phyloP scores from a whole-genome alignment of 2,797 vertebrate genomes.

The Gorsachius magnificus region DNA sequence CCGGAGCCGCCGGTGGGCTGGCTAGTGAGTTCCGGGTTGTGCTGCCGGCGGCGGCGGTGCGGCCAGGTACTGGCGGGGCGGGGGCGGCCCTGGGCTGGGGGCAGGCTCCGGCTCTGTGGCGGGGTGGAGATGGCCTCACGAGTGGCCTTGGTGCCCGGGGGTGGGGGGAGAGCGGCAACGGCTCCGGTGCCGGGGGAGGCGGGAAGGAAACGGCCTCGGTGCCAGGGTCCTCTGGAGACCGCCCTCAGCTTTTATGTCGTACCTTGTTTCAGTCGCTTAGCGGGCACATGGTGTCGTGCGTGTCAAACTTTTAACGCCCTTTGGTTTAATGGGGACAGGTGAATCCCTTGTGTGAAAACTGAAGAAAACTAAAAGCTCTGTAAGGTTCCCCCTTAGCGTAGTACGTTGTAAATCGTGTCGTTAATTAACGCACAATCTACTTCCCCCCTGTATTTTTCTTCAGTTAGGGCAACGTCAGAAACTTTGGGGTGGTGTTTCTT shows the following conservation, averaged over 20 bases:
- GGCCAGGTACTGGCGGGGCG: neutral
- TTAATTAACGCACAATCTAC: no score
- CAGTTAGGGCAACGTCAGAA: neutral
- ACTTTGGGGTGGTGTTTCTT: neutral
- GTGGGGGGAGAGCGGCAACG: no score
- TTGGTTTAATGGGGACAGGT: fast-evolving
- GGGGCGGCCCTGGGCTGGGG: neutral
- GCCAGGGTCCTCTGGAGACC: no score
- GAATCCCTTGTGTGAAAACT: neutral
- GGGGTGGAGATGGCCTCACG: no score
- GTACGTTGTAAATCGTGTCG: fast-evolving
- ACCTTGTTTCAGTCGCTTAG: fast-evolving
- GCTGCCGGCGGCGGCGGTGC: neutral
- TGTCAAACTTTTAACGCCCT: fast-evolving
- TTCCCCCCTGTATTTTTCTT: neutral
- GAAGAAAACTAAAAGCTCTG: fast-evolving
- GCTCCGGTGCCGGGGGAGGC: neutral
- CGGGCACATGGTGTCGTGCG: fast-evolving
- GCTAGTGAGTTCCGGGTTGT: neutral
- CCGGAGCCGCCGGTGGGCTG: fast-evolving
- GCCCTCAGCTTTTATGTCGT: fast-evolving
- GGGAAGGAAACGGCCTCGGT: no score
- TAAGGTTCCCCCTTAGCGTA: fast-evolving
- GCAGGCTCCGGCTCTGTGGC: no score
- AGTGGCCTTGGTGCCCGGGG: no score